phyloP scores from a whole-genome alignment of 2,797 vertebrate genomes.

The Pempheris klunzingeri region DNA sequence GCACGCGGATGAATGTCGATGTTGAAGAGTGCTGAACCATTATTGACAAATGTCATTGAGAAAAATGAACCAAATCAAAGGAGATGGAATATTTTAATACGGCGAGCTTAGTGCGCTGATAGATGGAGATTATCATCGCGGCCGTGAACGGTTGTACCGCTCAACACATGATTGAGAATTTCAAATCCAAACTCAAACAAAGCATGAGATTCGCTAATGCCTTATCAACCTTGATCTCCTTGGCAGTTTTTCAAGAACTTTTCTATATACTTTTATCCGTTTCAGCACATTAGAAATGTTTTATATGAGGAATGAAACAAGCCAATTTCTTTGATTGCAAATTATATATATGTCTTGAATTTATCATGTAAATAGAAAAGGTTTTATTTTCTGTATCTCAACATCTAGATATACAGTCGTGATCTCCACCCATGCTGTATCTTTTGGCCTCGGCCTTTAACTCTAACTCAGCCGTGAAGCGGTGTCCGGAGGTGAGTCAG shows the following conservation, averaged over 20 bases:
- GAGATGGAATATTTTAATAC: constrained; percentile 30
- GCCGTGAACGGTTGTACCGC: constrained; percentile 29
- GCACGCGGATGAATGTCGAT: constrained; percentile 1
- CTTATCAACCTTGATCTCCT: background rate
- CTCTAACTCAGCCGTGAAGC: constrained; percentile 27
- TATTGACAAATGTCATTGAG: constrained; percentile 50
- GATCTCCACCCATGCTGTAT: background rate
- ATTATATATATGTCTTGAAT: background rate
- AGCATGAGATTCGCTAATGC: constrained; percentile 6
- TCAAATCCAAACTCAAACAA: constrained; percentile 65
- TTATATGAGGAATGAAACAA: background rate
- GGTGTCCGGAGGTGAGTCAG: constrained; percentile 57
- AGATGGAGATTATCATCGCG: constrained; percentile 59
- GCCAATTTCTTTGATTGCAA: background rate
- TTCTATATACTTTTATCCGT: background rate
- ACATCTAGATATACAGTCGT: background rate
- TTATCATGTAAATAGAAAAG: background rate
- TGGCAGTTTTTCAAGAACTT: constrained; percentile 5
- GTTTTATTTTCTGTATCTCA: background rate
- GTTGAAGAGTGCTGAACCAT: constrained; percentile 30
- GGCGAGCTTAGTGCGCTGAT: constrained; percentile 59
- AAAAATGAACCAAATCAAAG: constrained; percentile 13
- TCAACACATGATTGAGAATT: constrained; percentile 46
- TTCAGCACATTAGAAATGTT: background rate
- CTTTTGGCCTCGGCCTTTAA: background rate